These are phyloP conservation scores for Sarcophaga peregrina DNA, from an alignment of 1,140 invertebrate genomes.

Conservation along the genomic window DNA sequence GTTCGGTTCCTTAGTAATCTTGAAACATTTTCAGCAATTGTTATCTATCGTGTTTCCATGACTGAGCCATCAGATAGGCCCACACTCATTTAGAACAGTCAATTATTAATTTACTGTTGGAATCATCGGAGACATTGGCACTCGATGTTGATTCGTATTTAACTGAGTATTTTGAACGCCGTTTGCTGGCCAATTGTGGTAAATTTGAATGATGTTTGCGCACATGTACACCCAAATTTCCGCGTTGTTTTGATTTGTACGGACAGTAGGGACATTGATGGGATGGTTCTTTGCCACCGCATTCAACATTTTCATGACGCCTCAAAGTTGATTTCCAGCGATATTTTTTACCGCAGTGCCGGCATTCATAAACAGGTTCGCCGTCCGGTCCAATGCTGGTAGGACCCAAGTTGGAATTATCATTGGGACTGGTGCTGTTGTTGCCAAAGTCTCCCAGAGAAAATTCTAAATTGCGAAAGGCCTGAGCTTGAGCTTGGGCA, in stretches of 20 bases:
- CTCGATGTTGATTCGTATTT: constrained; percentile 49
- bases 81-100: constrained; percentile 50
- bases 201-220: constrained; percentile 75
- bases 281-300: constrained; percentile 83
- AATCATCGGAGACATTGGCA: constrained; percentile 59
- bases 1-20: background rate
- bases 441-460: constrained; percentile 57
- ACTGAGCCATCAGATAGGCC: constrained; percentile 17
- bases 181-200: constrained; percentile 63
- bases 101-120: constrained; percentile 61
- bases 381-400: constrained; percentile 69
- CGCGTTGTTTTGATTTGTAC: constrained; percentile 81
- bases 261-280: constrained; percentile 85
- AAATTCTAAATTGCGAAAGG: constrained; percentile 60
- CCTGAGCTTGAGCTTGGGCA: constrained; percentile 56
- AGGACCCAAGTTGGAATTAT: constrained; percentile 37
- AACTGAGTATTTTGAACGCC: constrained; percentile 63
- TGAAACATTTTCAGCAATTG: constrained; percentile 11
- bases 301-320: constrained; percentile 85
- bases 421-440: constrained; percentile 57
- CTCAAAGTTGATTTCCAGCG: constrained; percentile 85
- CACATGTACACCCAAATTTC: constrained; percentile 82
- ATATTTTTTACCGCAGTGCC: constrained; percentile 83
- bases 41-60: background rate
- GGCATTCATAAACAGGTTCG: constrained; percentile 76